phyloP scores from a whole-genome alignment of 2,113 vertebrate genomes.

The Gambusia affinis region DNA sequence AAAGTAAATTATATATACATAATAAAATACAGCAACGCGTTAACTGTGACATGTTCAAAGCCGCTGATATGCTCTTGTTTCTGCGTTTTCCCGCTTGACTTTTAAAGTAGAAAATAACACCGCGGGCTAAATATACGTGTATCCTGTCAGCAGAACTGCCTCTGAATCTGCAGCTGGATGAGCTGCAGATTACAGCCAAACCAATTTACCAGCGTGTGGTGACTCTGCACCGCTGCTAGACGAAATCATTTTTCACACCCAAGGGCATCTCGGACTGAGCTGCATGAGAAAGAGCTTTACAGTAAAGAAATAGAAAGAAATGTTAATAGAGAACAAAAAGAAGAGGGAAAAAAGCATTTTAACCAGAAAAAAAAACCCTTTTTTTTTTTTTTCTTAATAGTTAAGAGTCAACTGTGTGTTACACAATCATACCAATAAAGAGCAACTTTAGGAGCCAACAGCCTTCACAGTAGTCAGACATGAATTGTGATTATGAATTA shows the following conservation, averaged over 20 bases:
- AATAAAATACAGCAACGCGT: neutral
- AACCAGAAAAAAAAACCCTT: too few relatives aligned
- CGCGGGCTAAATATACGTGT: conserved; percentile 28
- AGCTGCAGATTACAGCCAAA: conserved; percentile 24
- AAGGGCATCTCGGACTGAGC: conserved; percentile 39
- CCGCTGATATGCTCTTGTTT: conserved; percentile 1
- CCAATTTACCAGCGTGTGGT: conserved; percentile 3
- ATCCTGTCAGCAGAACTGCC: conserved; percentile 19
- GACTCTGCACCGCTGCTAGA: conserved; percentile 41
- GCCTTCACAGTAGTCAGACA: neutral
- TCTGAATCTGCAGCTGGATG: conserved; percentile 38
- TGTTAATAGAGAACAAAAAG: neutral
- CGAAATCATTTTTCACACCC: conserved; percentile 46
- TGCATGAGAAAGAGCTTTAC: conserved; percentile 11
- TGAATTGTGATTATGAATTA: too few relatives aligned
- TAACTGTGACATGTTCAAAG: conserved; percentile 36
- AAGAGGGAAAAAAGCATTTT: neutral
- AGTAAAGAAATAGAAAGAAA: conserved; percentile 18
- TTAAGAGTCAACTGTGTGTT: neutral
- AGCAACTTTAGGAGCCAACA: neutral
- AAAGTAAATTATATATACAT: too few relatives aligned
- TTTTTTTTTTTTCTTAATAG: neutral
- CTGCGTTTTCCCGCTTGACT: conserved; percentile 3
- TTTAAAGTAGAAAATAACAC: conserved; percentile 10
- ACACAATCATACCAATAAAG: neutral